These are phyloP conservation scores for Belgica antarctica DNA, from an alignment of 2,888 invertebrate genomes.

Conservation along the genomic window DNA sequence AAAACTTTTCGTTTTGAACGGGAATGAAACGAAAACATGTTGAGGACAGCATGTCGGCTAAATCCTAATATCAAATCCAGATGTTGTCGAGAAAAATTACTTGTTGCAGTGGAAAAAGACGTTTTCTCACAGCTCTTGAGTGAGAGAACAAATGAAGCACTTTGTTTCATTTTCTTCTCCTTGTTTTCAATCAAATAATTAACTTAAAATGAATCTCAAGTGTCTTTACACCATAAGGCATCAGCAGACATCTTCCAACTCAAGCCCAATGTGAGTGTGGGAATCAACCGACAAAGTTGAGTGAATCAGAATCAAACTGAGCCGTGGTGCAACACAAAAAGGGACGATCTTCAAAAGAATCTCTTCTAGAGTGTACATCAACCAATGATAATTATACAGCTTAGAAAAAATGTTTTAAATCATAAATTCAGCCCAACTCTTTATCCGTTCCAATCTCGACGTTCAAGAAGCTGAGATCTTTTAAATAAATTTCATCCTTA, in stretches of 20 bases:
- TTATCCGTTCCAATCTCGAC: neutral
- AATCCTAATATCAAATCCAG: slow-evolving; percentile 39
- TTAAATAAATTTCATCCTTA: slow-evolving; percentile 21
- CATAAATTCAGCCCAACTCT: neutral
- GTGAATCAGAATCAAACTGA: too few relatives aligned
- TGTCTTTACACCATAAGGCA: slow-evolving; percentile 28
- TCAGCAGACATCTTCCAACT: slow-evolving; percentile 7
- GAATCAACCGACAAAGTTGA: neutral
- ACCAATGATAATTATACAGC: slow-evolving; percentile 35
- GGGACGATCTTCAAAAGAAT: slow-evolving; percentile 30
- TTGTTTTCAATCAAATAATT: slow-evolving; percentile 43
- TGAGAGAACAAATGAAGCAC: slow-evolving; percentile 26
- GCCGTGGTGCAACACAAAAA: slow-evolving; percentile 33
- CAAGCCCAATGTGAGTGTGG: slow-evolving; percentile 5
- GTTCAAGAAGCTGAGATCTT: slow-evolving; percentile 5
- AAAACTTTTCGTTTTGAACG: neutral
- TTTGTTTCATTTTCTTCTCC: neutral
- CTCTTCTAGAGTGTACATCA: neutral
- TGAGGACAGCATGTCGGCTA: slow-evolving; percentile 14
- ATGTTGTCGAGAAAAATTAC: slow-evolving; percentile 16
- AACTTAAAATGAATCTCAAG: slow-evolving; percentile 36
- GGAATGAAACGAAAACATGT: slow-evolving; percentile 7
- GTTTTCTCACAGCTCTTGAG: slow-evolving; percentile 39
- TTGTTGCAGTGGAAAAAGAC: neutral
- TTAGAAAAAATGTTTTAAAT: neutral